A percentile compares a stretch with the other conserved stretches of the same genome.
Conservation (phyloP, 2,797 vertebrate species). For the Lutjanus campechanus region DNA sequence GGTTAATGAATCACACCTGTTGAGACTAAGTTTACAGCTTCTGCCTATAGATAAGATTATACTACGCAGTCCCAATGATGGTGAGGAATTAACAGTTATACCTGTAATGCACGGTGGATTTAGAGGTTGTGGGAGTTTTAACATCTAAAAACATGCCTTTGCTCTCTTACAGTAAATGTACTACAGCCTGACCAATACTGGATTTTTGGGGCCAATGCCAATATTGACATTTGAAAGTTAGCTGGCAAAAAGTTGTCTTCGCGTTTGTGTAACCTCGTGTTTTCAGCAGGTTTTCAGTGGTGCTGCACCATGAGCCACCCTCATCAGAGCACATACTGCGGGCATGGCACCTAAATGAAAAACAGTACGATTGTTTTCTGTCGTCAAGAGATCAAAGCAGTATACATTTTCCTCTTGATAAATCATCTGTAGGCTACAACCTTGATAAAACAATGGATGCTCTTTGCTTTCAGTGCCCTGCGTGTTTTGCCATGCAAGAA, state of each 20-base stretch:
- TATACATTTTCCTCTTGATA: too few species aligned
- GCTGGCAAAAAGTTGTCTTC: not conserved
- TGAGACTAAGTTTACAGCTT: conserved; percentile 55
- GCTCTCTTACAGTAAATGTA: not conserved
- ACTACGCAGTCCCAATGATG: conserved; percentile 23
- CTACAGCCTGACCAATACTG: not conserved
- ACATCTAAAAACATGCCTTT: conserved; percentile 4
- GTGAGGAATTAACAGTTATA: conserved; percentile 34
- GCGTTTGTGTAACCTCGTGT: not conserved
- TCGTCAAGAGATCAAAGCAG: too few species aligned
- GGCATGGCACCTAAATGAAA: too few species aligned
- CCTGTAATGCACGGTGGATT: conserved; percentile 31
- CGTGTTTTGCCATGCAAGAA: too few species aligned
- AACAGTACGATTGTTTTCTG: too few species aligned
- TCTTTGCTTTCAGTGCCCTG: too few species aligned
- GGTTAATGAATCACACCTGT: conserved; percentile 68
- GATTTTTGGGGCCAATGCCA: not conserved
- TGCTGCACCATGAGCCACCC: not conserved
- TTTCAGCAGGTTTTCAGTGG: too few species aligned
- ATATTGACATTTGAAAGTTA: conserved; percentile 2
- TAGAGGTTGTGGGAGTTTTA: conserved; percentile 7
- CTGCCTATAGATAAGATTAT: conserved; percentile 59
- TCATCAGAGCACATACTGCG: too few species aligned
- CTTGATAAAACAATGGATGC: too few species aligned
- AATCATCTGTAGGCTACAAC: too few species aligned